phyloP scores from a whole-genome alignment of 2,888 invertebrate species.

The Synergus gifuensis region DNA sequence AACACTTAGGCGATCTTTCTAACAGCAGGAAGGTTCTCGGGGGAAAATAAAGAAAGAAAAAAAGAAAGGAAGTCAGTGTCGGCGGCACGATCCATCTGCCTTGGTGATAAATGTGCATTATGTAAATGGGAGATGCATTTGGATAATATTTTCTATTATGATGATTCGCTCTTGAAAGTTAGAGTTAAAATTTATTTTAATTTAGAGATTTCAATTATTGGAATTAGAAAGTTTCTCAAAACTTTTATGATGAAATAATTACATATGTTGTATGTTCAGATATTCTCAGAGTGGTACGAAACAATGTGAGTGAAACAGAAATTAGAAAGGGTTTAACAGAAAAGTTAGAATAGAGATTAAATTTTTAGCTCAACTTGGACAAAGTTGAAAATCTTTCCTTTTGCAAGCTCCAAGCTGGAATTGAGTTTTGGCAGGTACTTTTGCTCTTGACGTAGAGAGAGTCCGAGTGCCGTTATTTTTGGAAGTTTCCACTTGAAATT shows the following conservation, averaged over 20 bases:
- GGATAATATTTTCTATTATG: background rate
- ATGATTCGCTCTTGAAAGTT: background rate
- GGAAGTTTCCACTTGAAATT: slow-evolving; percentile 56
- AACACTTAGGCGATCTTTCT: slow-evolving; percentile 14
- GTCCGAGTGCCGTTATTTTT: slow-evolving; percentile 59
- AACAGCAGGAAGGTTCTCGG: background rate
- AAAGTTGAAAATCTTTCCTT: slow-evolving; percentile 13
- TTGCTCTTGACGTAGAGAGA: slow-evolving; percentile 53
- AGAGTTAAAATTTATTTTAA: background rate
- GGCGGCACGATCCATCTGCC: slow-evolving; percentile 20
- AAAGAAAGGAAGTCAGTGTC: background rate
- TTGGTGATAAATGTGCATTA: slow-evolving; percentile 22
- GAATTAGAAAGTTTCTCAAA: background rate
- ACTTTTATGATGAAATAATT: background rate
- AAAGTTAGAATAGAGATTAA: background rate
- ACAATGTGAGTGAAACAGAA: background rate
- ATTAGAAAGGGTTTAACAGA: background rate
- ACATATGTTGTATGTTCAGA: background rate
- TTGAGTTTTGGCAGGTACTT: slow-evolving; percentile 51
- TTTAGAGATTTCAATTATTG: background rate
- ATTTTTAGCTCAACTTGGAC: background rate
- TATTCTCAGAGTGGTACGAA: background rate
- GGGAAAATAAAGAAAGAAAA: background rate
- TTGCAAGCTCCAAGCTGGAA: slow-evolving; percentile 22
- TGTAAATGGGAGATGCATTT: slow-evolving; percentile 15